Conservation (phyloP, 2,113 vertebrate genomes). For the Emberiza fucata region DNA sequence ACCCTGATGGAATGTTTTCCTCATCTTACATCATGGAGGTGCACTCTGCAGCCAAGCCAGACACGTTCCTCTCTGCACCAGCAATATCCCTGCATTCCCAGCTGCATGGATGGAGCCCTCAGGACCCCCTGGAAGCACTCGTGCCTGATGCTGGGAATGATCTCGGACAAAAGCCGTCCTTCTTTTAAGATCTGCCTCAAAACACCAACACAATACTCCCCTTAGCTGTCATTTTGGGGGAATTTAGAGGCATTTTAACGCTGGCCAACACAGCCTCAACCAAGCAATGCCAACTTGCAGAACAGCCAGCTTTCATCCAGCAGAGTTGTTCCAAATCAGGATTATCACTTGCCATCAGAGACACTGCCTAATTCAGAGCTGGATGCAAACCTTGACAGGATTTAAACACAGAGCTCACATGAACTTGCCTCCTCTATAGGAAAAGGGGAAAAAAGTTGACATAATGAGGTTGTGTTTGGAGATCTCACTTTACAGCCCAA, state of each 20-base stretch:
- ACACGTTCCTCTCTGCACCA: background rate
- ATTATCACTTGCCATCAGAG: background rate
- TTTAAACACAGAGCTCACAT: background rate
- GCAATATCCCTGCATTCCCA: background rate
- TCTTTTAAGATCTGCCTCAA: background rate
- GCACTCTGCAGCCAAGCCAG: background rate
- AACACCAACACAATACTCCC: background rate
- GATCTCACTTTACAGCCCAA: background rate
- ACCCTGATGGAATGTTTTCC: background rate
- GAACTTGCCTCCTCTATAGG: background rate
- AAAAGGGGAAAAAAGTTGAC: background rate
- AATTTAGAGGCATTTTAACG: constrained; percentile 11
- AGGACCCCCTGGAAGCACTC: background rate
- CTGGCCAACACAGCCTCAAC: background rate
- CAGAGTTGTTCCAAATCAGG: background rate
- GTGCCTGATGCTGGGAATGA: background rate
- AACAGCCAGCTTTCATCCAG: background rate
- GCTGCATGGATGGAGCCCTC: background rate
- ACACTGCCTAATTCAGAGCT: background rate
- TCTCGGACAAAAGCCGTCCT: background rate
- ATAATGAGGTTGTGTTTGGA: background rate
- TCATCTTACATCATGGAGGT: background rate
- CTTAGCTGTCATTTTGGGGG: background rate
- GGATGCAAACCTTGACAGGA: background rate
- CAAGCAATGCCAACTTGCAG: background rate